phyloP scores from a whole-genome alignment of 2,797 vertebrate genomes.

The Lepilemur septentrionalis region DNA sequence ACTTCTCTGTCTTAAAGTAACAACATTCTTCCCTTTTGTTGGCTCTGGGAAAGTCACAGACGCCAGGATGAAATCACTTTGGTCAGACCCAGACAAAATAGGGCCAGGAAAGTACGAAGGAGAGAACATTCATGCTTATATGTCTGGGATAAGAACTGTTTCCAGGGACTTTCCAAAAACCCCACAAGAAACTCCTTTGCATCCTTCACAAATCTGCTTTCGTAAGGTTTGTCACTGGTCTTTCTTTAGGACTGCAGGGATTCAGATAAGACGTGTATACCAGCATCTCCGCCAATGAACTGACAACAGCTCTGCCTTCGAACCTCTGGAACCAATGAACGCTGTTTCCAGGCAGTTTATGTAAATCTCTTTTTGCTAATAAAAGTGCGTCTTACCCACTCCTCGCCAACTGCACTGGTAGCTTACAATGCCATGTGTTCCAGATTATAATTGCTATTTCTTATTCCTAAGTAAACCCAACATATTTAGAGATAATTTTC shows the following conservation, averaged over 20 bases:
- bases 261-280: neutral
- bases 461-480: neutral
- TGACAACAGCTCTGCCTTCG: neutral
- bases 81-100: neutral
- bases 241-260: neutral
- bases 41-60: neutral
- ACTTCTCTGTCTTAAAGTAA: neutral
- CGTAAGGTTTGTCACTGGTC: neutral
- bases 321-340: neutral
- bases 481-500: neutral
- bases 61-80: neutral
- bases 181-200: neutral
- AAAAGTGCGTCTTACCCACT: neutral
- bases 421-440: neutral
- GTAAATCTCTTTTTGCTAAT: neutral
- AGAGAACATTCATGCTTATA: neutral
- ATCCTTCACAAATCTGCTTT: neutral
- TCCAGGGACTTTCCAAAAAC: neutral
- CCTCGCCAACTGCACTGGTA: neutral
- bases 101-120: neutral
- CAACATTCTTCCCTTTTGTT: neutral
- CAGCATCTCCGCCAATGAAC: neutral
- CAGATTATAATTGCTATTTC: neutral
- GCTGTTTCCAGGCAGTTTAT: neutral
- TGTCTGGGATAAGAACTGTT: neutral